Evolutionary conservation across 2,888 invertebrate species (phyloP), one percentile per base, ranked within the genome.

Genomic region (Orthonychiurus folsomi): DNA sequence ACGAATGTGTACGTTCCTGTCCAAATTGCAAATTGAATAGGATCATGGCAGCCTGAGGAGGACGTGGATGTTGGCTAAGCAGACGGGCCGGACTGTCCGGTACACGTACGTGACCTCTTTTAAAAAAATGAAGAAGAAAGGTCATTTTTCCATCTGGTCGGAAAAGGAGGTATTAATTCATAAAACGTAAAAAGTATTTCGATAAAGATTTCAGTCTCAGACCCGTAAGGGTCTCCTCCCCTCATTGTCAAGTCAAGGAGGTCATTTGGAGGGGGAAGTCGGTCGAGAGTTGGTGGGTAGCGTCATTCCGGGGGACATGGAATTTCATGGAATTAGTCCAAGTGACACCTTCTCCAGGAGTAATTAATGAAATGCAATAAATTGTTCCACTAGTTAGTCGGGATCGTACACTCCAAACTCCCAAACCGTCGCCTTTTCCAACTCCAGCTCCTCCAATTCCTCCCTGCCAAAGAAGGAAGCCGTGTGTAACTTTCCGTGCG

Each of bases 291-390:
- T n/a, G n/a, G n/a, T n/a, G 37, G 37, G 37, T 37, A 9, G 15
- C 15, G 37, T 37, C 37, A 37, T 37, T 37, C 15, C 5, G n/a
- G 37, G 15, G 37, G 37, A 37, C 37, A 37, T n/a, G 37, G 37
- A 37, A 37, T 37, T 37, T 37, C 37, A 37, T 37, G 37, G 37
- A 37, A 37, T 37, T 37, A 37, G 37, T 37, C 37, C 37, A 37
- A 37, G 9, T 37, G 37, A 37, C 37, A 37, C 37, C 37, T 37
- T 55, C 21, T 24, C 21, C 3, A 25, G 24, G 25, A 55, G 55
- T 55, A 55, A 55, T 55, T 55, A 55, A 55, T 55, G 25, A 24
- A 55, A 55, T 55, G 25, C 55, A 12, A 55, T 55, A 55, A 55
- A 55, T 55, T 37, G 15, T 37, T 5, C 37, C 37, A 37, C 37